Evolutionary conservation across 2,113 vertebrate species (phyloP).

Genomic region (Camelus dromedarius): DNA sequence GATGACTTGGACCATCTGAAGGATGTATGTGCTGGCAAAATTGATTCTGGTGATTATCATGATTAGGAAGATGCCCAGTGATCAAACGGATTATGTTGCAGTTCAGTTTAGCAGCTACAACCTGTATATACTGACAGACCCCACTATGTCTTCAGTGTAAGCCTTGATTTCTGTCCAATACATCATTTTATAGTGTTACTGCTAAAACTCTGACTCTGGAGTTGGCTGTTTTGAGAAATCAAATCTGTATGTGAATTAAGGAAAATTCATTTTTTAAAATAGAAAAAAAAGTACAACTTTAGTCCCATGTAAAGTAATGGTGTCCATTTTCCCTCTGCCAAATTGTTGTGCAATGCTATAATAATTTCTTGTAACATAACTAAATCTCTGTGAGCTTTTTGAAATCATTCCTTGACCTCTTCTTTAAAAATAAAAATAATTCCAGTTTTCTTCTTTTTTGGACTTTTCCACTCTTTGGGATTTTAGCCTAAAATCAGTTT

Average conservation of each 20-base stretch:
- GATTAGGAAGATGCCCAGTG: neutral
- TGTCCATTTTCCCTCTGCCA: neutral
- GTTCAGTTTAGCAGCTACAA: neutral
- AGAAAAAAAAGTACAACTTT: slow-evolving; percentile 4
- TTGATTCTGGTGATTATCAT: neutral
- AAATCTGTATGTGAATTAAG: slow-evolving; percentile 28
- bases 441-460: slow-evolving; percentile 1
- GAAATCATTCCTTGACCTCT: slow-evolving; percentile 37
- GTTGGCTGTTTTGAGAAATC: slow-evolving; percentile 11
- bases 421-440: neutral
- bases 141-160: neutral
- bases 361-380: neutral
- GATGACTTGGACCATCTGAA: neutral
- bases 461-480: neutral
- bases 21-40: neutral
- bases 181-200: neutral
- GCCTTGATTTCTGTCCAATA: slow-evolving; percentile 16
- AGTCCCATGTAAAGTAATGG: neutral
- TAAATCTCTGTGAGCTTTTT: neutral
- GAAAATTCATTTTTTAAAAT: slow-evolving; percentile 2
- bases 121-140: neutral
- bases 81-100: neutral
- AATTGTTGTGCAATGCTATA: neutral
- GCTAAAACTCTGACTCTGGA: slow-evolving; percentile 28
- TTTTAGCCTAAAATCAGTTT: neutral